Evolutionary conservation across 2,797 vertebrate species (phyloP).

Genomic region (Pseudochromis fuscus): DNA sequence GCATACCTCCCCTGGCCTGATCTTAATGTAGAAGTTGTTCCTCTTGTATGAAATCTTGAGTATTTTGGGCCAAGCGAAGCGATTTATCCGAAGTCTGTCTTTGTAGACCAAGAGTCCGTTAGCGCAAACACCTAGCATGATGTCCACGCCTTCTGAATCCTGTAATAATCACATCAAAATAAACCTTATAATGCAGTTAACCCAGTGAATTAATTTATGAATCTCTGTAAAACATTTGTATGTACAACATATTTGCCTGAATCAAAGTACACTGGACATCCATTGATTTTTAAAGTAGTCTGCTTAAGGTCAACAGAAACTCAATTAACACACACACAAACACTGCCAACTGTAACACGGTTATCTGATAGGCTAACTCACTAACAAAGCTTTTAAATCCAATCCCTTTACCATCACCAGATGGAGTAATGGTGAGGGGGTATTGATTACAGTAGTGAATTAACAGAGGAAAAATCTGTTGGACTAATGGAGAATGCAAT

Average conservation of each 20-base stretch:
- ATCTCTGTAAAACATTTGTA: background rate
- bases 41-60: constrained; percentile 99
- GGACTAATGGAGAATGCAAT: constrained; percentile 71
- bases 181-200: background rate
- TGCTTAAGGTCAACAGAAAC: constrained; percentile 58
- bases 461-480: constrained; percentile 67
- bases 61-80: constrained; percentile 99
- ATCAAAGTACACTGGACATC: constrained; percentile 28
- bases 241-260: constrained; percentile 13
- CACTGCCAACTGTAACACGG: constrained; percentile 43
- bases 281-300: constrained; percentile 60
- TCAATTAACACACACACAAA: constrained; percentile 51
- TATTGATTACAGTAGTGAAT: constrained; percentile 72
- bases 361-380: constrained; percentile 56
- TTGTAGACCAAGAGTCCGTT: constrained; percentile 98
- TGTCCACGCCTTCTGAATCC: constrained; percentile 98
- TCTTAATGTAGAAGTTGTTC: constrained; percentile 99
- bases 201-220: background rate
- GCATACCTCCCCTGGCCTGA: constrained; percentile 96
- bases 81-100: constrained; percentile 97
- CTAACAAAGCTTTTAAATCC: constrained; percentile 75
- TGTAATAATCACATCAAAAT: constrained; percentile 56
- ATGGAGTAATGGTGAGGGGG: constrained; percentile 59
- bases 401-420: no score
- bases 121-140: constrained; percentile 97